Evolutionary conservation across 2,113 vertebrate genomes (phyloP).

Genomic region (Sardina pilchardus): DNA sequence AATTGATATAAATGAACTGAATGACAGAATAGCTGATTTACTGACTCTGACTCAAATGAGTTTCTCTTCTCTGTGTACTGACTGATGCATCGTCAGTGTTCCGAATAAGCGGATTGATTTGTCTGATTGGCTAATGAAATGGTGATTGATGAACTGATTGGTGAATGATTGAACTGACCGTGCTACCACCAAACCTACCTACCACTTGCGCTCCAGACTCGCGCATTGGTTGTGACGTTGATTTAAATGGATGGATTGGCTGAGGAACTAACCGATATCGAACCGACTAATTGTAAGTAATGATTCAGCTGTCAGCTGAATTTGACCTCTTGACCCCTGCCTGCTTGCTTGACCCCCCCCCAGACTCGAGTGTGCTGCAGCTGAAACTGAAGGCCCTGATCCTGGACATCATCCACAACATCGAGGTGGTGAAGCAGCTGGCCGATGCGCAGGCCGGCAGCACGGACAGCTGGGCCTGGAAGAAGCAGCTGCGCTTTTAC

Average conservation of each 20-base stretch:
- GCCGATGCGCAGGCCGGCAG: conserved; percentile 74
- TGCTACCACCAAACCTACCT: neutral
- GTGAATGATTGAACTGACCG: neutral
- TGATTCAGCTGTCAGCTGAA: no score
- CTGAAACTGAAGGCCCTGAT: conserved; percentile 94
- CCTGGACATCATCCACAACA: conserved; percentile 94
- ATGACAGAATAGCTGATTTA: neutral
- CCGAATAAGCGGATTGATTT: neutral
- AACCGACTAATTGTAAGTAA: neutral
- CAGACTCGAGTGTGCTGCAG: conserved; percentile 84
- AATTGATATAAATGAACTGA: neutral
- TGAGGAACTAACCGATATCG: neutral
- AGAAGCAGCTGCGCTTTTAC: conserved; percentile 93
- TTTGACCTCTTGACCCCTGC: neutral
- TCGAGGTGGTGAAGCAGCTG: conserved; percentile 88
- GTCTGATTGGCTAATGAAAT: neutral
- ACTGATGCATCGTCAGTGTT: neutral
- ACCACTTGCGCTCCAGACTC: neutral
- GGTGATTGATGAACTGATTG: neutral
- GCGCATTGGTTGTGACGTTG: neutral
- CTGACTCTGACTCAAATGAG: neutral
- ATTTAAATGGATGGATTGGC: neutral
- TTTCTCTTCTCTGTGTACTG: neutral
- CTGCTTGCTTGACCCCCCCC: no score
- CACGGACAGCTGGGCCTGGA: conserved; percentile 88